phyloP scores from a whole-genome alignment of 2,797 vertebrate genomes.

The Tachyglossus aculeatus region DNA sequence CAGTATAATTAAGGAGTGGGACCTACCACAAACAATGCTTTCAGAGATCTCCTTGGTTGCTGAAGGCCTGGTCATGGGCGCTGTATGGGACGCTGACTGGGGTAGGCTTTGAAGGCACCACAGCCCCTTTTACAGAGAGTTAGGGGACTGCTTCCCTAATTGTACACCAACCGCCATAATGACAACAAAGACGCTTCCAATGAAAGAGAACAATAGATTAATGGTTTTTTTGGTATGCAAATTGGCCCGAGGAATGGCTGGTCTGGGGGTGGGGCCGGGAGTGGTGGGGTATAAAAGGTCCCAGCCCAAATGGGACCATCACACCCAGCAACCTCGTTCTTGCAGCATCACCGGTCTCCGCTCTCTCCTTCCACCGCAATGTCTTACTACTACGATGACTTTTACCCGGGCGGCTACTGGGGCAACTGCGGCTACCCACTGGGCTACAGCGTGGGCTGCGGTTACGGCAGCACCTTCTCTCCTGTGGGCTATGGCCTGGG shows the following conservation, averaged over 20 bases:
- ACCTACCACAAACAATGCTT: background rate
- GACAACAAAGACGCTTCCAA: conserved; percentile 27
- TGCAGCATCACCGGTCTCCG: background rate
- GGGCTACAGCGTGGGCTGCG: conserved; percentile 57
- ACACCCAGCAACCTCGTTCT: background rate
- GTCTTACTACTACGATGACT: background rate
- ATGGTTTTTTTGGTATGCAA: conserved; percentile 40
- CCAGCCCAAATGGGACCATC: background rate
- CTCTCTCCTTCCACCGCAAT: conserved; percentile 10
- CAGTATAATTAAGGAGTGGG: too few species aligned
- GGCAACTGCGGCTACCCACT: conserved; percentile 50
- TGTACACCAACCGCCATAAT: conserved; percentile 3
- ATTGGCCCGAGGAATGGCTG: conserved; percentile 43
- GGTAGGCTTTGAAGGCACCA: conserved; percentile 26
- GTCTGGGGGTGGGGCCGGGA: conserved; percentile 3
- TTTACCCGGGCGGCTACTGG: conserved; percentile 57
- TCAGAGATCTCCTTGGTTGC: background rate
- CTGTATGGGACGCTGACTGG: background rate
- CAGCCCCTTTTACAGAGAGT: conserved; percentile 13
- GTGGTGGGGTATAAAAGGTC: conserved; percentile 35
- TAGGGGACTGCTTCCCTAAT: conserved; percentile 3
- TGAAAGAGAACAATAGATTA: conserved; percentile 41
- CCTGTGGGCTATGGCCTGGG: conserved; percentile 48
- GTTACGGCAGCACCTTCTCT: conserved; percentile 45
- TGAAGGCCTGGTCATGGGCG: background rate